A percentile compares a stretch with the other conserved stretches of the same genome.
These are phyloP conservation scores for Drosophila birchii DNA, from an alignment of 2,888 invertebrate genomes.

Conservation along the genomic window DNA sequence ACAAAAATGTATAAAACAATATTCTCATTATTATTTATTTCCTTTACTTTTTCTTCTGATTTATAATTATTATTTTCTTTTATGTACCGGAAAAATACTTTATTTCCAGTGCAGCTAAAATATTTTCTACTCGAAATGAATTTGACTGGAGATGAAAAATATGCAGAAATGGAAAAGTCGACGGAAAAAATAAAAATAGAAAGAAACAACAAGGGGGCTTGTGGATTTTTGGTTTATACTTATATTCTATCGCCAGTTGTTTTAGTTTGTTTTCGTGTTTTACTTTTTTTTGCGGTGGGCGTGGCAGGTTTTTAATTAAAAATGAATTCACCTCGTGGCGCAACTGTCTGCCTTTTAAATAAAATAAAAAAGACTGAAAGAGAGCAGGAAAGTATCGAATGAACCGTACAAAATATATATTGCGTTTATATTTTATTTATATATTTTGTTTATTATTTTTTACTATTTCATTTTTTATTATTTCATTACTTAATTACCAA, in stretches of 20 bases:
- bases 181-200: neutral
- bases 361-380: constrained; percentile 22
- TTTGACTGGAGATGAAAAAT: constrained; percentile 35
- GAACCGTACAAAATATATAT: neutral
- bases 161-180: constrained; percentile 5
- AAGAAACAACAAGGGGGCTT: constrained; percentile 1
- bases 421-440: neutral
- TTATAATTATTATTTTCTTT: neutral
- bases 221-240: constrained; percentile 22
- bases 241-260: constrained; percentile 15
- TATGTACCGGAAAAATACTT: accelerated
- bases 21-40: neutral
- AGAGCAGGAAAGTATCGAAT: constrained; percentile 4
- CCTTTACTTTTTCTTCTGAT: neutral
- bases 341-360: constrained; percentile 57
- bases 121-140: constrained; percentile 36
- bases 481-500: constrained; percentile 38
- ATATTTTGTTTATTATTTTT: neutral
- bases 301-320: constrained; percentile 72
- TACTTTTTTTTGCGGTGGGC: constrained; percentile 56
- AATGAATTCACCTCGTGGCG: constrained; percentile 48
- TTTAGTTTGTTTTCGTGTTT: constrained; percentile 41
- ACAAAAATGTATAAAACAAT: no score
- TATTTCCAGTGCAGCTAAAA: constrained; percentile 9
- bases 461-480: no score